These are phyloP conservation scores for Myopa testacea DNA, from an alignment of 2,888 invertebrate genomes.

Conservation along the genomic window DNA sequence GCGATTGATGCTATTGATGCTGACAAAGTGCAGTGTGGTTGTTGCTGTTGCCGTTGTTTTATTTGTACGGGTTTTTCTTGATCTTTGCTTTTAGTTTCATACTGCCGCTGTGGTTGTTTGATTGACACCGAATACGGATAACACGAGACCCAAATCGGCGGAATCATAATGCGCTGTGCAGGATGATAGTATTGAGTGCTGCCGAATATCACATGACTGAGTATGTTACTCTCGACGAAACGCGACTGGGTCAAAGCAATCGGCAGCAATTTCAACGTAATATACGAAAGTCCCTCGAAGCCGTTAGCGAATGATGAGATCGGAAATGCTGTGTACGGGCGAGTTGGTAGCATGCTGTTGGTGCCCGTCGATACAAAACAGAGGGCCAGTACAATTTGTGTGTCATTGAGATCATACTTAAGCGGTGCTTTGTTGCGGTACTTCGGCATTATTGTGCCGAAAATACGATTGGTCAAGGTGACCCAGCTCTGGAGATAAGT, in stretches of 20 bases:
- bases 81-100: not conserved
- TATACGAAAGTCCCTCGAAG: constrained; percentile 51
- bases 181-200: constrained; percentile 50
- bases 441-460: constrained; percentile 57
- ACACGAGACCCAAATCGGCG: constrained; percentile 52
- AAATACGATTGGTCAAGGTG: constrained; percentile 49
- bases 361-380: constrained; percentile 52
- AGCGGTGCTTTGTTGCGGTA: constrained; percentile 56
- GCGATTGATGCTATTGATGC: too few relatives aligned
- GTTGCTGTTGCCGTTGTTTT: not conserved
- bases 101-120: constrained; percentile 44
- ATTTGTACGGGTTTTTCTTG: constrained; percentile 14
- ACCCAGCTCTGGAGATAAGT: constrained; percentile 52
- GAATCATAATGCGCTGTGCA: constrained; percentile 49
- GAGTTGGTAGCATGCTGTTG: constrained; percentile 47
- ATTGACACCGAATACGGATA: constrained; percentile 50
- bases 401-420: constrained; percentile 55
- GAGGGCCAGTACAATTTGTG: constrained; percentile 56
- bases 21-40: not conserved
- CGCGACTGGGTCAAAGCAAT: constrained; percentile 55
- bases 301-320: constrained; percentile 48
- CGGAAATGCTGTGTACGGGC: constrained; percentile 47
- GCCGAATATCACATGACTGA: constrained; percentile 51
- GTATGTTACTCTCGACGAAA: constrained; percentile 47
- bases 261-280: constrained; percentile 51